Base-by-base conservation (phyloP, 2,797 vertebrate species). In the Aselliscus stoliczkanus region DNA sequence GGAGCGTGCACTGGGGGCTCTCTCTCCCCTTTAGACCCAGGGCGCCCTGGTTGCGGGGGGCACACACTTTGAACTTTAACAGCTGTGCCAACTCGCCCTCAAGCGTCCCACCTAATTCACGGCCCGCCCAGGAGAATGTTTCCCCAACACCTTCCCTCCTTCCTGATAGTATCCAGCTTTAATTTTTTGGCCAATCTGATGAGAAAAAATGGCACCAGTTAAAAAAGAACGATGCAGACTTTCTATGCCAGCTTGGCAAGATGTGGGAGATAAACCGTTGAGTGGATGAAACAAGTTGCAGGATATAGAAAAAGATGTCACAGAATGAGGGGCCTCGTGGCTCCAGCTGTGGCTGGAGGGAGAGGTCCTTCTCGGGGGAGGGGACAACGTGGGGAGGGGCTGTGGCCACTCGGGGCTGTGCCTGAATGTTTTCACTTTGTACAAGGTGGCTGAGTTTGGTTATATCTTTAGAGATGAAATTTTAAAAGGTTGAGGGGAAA, bases 351-450 rank as follows among this genome's bases (percentile, higher is more conserved):
- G 47, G 47, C 47, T 13, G 14, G 47, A 4, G 23, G 7, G 4
- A 18, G 14, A 1, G 4, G 8, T 50, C 14, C 52, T 60, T 17
- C 0, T 7, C 37, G n/a, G 65, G 20, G 21, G 29, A 2, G 4
- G 27, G 15, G 15, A 2, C 31, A 4, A 8, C 10, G 2, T 4
- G 7, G 2, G 23, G 42, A 1, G 4, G 4, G 23, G 13, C 2
- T 15, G 9, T 4, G 12, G 39, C 2, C 50, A 4, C 1, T 12
- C 0, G 11, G 18, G 29, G 7, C 1, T 0, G 0, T 14, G 56
- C 31, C 47, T n/a, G 79, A 42, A 13, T 1, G 5, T 7, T 4
- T 65, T 44, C 25, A 7, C 21, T 25, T 62, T 89, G 10, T 27
- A 23, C 21, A 54, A 58, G 62, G 34, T 54, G 50, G 34, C 23